Base-by-base conservation (phyloP, 2,797 vertebrate genomes). In the Antennarius maculatus region DNA sequence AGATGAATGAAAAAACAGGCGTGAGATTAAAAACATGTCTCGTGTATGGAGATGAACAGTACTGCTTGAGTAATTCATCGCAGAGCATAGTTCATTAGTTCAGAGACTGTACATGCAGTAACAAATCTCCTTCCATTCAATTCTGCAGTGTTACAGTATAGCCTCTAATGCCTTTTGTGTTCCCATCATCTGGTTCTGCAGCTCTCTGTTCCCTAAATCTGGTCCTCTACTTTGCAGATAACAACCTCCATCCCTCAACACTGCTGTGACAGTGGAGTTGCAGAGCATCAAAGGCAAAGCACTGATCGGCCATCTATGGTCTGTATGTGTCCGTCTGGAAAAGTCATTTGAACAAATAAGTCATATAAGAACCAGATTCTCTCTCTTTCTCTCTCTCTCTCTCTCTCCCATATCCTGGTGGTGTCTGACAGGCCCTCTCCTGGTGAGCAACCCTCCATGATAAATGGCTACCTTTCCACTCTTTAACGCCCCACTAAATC, bases 401-500 rank as follows among this genome's bases (percentile, higher is more conserved):
- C 59, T 71, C 54, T 80, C 49, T 2, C 12, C 3, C 5, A 71
- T 82, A 84, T 79, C 86, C 86, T 83, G 88, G 73, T 85, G 74
- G 78, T 87, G 87, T 91, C 84, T 78, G 91, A 91, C 92, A 91
- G 90, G 75, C 78, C 83, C 88, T 90, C 93, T 93, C 91, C 92
- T 86, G 84, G 92, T 92, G 91, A 92, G 91, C 89, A 78, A 39
- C 85, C 80, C 75, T 82, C 76, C 55, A 83, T 94, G 93, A 94
- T 94, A 82, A 93, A 94, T 90, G 89, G 72, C 90, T 87, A 92
- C 88, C 92, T 91, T 86, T 93, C 91, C 82, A 66, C 83, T 93
- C 86, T 94, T 94, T 93, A 94, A 94, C 92, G 90, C 86, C 84
- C 74, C 84, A 92, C 93, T 94, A 94, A 94, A 94, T 94, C 93